These are phyloP conservation scores for Drosophila equinoxialis DNA, from an alignment of 1,140 invertebrate species.

Conservation along the genomic window DNA sequence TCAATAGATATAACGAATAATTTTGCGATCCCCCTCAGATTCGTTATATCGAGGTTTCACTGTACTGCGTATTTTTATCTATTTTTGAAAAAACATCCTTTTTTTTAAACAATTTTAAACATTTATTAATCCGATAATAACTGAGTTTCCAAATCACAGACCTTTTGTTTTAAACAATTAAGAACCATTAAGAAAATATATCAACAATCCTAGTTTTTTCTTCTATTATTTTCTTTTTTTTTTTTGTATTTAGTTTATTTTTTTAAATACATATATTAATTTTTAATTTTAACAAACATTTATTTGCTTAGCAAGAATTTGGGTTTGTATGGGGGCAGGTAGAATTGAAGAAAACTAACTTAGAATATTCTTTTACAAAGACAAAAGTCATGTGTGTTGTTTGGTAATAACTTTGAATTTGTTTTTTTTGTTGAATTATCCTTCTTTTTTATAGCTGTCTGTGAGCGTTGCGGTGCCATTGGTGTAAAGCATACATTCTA, in stretches of 20 bases:
- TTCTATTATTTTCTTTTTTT: neutral
- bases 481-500: constrained; percentile 96
- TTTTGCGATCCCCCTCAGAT: no score
- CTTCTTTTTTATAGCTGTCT: constrained; percentile 86
- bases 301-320: constrained; percentile 41
- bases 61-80: neutral
- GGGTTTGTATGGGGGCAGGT: constrained; percentile 44
- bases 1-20: no score
- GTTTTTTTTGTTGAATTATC: neutral
- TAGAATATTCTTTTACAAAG: neutral
- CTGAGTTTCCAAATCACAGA: constrained; percentile 8
- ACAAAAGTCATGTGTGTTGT: no score
- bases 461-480: constrained; percentile 94
- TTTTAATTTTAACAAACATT: constrained; percentile 11
- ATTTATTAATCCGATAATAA: no score
- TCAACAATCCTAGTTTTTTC: constrained; percentile 14
- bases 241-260: constrained; percentile 10
- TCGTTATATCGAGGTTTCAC: no score
- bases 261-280: neutral
- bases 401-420: neutral
- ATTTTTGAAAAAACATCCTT: no score
- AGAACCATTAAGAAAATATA: neutral
- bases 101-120: neutral
- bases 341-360: neutral
- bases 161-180: constrained; percentile 3